These are phyloP conservation scores for Enteromius mattozi DNA, from an alignment of 2,797 vertebrate species.

Conservation along the genomic window DNA sequence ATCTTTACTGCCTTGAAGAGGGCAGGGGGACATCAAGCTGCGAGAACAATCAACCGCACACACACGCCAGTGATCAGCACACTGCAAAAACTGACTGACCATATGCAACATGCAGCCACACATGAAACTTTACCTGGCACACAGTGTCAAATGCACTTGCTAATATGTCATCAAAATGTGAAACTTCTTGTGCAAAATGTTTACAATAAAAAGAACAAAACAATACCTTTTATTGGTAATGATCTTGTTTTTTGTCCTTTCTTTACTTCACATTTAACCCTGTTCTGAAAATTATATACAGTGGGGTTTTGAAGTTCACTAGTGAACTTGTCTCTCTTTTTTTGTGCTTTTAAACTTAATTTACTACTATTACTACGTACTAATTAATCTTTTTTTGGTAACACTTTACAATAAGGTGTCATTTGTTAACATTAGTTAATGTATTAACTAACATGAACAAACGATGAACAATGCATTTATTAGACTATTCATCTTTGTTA, in stretches of 20 bases:
- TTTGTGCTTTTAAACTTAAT: not conserved
- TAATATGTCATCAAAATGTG: constrained; percentile 18
- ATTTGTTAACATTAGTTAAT: too few relatives aligned
- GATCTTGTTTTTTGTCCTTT: not conserved
- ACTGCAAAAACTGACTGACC: constrained; percentile 47
- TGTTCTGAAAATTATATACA: not conserved
- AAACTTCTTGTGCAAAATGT: constrained; percentile 52
- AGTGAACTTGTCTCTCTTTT: not conserved
- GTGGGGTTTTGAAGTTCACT: too few relatives aligned
- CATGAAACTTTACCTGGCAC: constrained; percentile 33
- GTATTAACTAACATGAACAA: too few relatives aligned
- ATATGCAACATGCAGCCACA: constrained; percentile 61
- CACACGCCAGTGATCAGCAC: constrained; percentile 31
- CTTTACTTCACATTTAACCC: not conserved
- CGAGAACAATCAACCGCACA: constrained; percentile 42
- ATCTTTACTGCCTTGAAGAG: constrained; percentile 80
- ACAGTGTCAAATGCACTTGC: constrained; percentile 25
- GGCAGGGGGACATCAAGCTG: constrained; percentile 49
- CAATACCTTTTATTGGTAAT: not conserved
- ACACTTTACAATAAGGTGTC: too few relatives aligned
- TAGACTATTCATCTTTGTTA: too few relatives aligned
- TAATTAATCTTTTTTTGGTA: too few relatives aligned
- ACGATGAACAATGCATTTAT: too few relatives aligned
- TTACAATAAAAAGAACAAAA: constrained; percentile 58
- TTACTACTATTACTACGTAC: too few relatives aligned